phyloP scores from a whole-genome alignment of 2,113 vertebrate species.

The Eublepharis macularius region DNA sequence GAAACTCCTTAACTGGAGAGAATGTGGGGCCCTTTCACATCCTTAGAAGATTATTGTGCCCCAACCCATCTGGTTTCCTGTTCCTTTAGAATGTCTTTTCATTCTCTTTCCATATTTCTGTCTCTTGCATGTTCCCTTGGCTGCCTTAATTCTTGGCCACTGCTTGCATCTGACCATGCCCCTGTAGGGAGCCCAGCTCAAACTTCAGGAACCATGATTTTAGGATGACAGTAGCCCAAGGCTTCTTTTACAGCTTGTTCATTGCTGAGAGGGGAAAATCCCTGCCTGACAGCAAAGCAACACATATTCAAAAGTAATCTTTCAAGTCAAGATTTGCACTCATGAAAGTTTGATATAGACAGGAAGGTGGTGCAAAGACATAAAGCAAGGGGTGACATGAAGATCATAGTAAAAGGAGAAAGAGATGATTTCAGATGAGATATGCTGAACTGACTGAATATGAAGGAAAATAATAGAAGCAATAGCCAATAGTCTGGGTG shows the following conservation, averaged over 20 bases:
- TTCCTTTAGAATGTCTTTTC: neutral
- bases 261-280: constrained; percentile 9
- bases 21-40: neutral
- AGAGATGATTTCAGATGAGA: neutral
- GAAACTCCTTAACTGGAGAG: neutral
- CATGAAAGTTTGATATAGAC: constrained; percentile 11
- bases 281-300: neutral
- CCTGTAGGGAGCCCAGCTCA: neutral
- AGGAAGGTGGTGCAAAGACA: neutral
- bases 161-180: neutral
- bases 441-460: neutral
- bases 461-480: neutral
- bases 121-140: neutral
- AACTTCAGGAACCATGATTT: neutral
- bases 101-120: neutral
- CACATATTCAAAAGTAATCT: neutral
- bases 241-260: neutral
- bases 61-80: neutral
- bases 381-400: neutral
- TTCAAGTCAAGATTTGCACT: constrained; percentile 14
- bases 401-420: neutral
- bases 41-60: neutral
- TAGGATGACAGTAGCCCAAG: constrained; percentile 15
- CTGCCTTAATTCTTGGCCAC: neutral
- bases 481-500: neutral